Conservation (phyloP, 2,113 vertebrate genomes). For the Diadophis punctatus region DNA sequence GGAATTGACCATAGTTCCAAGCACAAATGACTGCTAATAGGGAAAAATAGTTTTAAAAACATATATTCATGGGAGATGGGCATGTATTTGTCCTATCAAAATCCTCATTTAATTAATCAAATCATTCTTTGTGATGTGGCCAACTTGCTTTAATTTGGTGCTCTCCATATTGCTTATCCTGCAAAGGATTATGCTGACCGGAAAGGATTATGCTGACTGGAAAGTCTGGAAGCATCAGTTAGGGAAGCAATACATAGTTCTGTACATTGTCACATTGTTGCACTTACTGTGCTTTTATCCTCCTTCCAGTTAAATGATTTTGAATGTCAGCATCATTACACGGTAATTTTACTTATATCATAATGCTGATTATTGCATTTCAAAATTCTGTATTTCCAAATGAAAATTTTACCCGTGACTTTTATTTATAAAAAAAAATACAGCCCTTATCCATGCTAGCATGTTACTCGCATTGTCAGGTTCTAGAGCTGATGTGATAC, state of each 20-base stretch:
- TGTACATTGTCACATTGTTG: not conserved
- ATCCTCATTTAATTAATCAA: not conserved
- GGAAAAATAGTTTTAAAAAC: not conserved
- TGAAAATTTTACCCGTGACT: not conserved
- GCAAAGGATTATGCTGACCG: not conserved
- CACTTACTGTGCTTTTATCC: not conserved
- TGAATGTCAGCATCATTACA: not conserved
- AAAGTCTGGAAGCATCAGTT: not conserved
- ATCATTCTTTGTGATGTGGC: not conserved
- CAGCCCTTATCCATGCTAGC: not conserved
- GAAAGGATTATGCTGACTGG: not conserved
- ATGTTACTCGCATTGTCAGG: not conserved
- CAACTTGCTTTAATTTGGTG: not conserved
- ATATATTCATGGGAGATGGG: not conserved
- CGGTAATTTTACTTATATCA: not conserved
- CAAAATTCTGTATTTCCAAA: not conserved
- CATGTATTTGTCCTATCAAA: not conserved
- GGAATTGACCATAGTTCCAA: not conserved
- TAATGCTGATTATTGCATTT: not conserved
- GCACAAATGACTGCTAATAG: not conserved
- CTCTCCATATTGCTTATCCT: not conserved
- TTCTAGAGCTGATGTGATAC: not conserved
- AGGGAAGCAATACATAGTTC: not conserved
- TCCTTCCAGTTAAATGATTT: not conserved
- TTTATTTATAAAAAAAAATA: not conserved